Evolutionary conservation across 2,113 vertebrate genomes (phyloP), one percentile per base, ranked within the genome.

Genomic region (Daboia siamensis): DNA sequence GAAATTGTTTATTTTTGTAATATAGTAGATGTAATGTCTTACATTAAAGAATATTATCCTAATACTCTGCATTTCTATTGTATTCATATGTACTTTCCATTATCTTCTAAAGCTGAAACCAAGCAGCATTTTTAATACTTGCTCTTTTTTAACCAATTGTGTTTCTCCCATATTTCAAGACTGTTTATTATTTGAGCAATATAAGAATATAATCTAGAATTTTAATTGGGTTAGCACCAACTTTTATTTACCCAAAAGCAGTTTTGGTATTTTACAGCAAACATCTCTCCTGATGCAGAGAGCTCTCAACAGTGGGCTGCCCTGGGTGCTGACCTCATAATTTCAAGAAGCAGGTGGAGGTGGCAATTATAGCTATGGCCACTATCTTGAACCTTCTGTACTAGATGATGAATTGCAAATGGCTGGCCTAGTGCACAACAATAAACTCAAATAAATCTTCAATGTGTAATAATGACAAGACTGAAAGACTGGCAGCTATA

Each of bases 391-490:
- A 98, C 98, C 98, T 98, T 97, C 97, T 96, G 95, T 97, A 97
- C 97, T 95, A 93, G 92, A 97, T 99, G 98, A 99, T 99, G 98
- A 98, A 99, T 99, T 98, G 98, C 98, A 98, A 98, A 98, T 98
- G 97, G 98, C 98, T 97, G 94, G 98, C 97, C 96, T 90, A 74
- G 98, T 97, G 96, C 97, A 98, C 98, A 97, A 98, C 97, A 98
- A 98, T 98, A 98, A 98, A 98, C 98, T 97, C 97, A 97, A 98
- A 99, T 99, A 98, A 99, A 99, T 99, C 98, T 98, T 98, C 97
- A 96, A 96, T 96, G 96, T 98, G 98, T 98, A 98, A 98, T 99
- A 98, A 98, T 98, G 98, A 98, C 98, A 99, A 98, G 97, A 97
- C 95, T 52, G 96, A 96, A 98, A 98, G 98, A 98, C 97, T 98